Evolutionary conservation across 2,797 vertebrate species (phyloP), one percentile per base, ranked within the genome.

Genomic region (Pangasius krempfi): DNA sequence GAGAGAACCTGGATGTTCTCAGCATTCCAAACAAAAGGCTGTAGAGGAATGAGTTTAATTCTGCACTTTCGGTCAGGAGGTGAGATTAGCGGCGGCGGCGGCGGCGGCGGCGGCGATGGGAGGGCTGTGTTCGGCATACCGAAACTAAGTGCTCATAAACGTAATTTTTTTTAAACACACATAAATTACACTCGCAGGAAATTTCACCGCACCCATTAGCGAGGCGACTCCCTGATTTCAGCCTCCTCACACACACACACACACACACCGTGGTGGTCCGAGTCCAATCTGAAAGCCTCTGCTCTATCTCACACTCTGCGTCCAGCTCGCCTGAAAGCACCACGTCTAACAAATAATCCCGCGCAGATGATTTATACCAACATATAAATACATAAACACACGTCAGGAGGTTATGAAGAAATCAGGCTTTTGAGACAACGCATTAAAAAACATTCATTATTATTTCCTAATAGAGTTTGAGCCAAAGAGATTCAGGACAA

Each of bases 161-260:
- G 33, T 79, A 1, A 8, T 27, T 73, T 47, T 30, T 33, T 80
- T 80, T 72, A 88, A 84, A 87, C 64, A 89, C 80, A 89, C 87
- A 90, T 90, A 91, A 91, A 91, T 89, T 86, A 88, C 60, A 44
- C 66, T 87, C 84, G 87, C 86, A 84, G 86, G 89, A 89, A 85
- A 86, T 90, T 79, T 89, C 90, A 89, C 87, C 86, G 84, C 82
- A 86, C 54, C 84, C 91, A 91, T 91, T 91, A 92, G 89, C 1
- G 30, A 58, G 52, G 52, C 85, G 25, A 89, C 89, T 89, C 85
- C 68, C 88, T 73, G 47, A 81, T 78, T 79, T 82, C 37, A 64
- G 72, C 76, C 60, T 27, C 75, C n/a, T 60, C 70, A 20, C 76
- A 20, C 78, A 50, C 85, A 37, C 76, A 20, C 78, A 50, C 85